A percentile compares a stretch with the other conserved stretches of the same genome.
These are phyloP conservation scores for Cantharis rufa DNA, from an alignment of 2,888 invertebrate species.

Conservation along the genomic window DNA sequence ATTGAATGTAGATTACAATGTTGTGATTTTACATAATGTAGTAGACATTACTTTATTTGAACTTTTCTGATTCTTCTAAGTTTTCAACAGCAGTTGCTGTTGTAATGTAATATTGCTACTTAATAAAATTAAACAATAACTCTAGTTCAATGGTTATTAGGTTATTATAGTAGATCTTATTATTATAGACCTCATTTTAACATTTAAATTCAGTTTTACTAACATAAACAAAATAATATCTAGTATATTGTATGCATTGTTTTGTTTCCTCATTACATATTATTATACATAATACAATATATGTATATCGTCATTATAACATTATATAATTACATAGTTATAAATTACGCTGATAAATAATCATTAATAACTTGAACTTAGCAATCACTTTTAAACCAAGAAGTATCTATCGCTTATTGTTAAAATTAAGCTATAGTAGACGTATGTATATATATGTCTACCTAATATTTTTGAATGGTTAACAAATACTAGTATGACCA, in stretches of 20 bases:
- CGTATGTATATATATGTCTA: not conserved
- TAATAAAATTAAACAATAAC: not conserved
- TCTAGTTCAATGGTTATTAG: not conserved
- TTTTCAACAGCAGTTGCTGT: not conserved
- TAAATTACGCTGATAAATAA: not conserved
- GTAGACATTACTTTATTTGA: not conserved
- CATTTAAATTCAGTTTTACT: too few relatives aligned
- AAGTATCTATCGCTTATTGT: not conserved
- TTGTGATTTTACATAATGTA: not conserved
- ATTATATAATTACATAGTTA: not conserved
- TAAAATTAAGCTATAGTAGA: not conserved
- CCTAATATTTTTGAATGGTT: not conserved
- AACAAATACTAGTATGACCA: slow-evolving; percentile 13
- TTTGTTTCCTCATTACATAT: too few relatives aligned
- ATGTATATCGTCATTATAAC: not conserved
- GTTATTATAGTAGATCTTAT: not conserved
- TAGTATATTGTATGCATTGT: too few relatives aligned
- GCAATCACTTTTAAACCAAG: not conserved
- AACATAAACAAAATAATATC: too few relatives aligned
- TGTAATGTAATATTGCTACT: not conserved
- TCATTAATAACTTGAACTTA: not conserved
- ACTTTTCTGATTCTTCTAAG: not conserved
- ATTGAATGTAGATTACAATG: not conserved
- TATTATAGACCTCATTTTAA: not conserved
- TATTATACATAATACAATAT: too few relatives aligned